Percentiles rank a stretch among this genome's conserved stretches.
Conservation (phyloP, 2,888 invertebrate species). For the Athalia rosae region DNA sequence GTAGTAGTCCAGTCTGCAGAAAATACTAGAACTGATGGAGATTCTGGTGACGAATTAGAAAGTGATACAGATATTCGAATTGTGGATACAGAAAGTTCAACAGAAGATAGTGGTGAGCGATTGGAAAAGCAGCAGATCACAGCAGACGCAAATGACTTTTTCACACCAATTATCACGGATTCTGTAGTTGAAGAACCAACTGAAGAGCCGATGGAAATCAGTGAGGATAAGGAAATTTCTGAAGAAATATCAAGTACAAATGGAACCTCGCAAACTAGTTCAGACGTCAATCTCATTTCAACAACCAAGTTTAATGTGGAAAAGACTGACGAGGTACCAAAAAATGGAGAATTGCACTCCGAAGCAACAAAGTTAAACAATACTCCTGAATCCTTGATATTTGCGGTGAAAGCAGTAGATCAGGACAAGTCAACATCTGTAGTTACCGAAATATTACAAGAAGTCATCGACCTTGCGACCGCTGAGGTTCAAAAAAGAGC, state of each 20-base stretch:
- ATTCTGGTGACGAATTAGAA: constrained; percentile 47
- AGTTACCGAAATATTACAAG: constrained; percentile 49
- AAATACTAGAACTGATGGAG: neutral
- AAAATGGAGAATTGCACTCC: too few species aligned
- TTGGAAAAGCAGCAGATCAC: neutral
- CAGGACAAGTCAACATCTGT: neutral
- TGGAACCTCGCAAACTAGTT: neutral
- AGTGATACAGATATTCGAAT: constrained; percentile 46
- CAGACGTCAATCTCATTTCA: neutral
- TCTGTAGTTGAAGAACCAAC: neutral
- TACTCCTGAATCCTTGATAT: too few species aligned
- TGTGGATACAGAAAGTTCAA: constrained; percentile 43
- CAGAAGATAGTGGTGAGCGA: constrained; percentile 19
- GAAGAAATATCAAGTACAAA: neutral
- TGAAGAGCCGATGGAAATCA: neutral
- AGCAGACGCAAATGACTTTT: neutral
- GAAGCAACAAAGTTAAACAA: too few species aligned
- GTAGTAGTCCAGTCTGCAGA: neutral
- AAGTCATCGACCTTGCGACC: constrained; percentile 59
- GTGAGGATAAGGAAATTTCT: constrained; percentile 5
- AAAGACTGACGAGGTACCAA: too few species aligned
- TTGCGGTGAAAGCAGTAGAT: constrained; percentile 10
- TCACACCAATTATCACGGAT: neutral
- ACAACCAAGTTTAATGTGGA: neutral
- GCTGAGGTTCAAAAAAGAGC: constrained; percentile 55